Base-by-base conservation (phyloP, 2,113 vertebrate genomes). In the Anas platyrhynchos region DNA sequence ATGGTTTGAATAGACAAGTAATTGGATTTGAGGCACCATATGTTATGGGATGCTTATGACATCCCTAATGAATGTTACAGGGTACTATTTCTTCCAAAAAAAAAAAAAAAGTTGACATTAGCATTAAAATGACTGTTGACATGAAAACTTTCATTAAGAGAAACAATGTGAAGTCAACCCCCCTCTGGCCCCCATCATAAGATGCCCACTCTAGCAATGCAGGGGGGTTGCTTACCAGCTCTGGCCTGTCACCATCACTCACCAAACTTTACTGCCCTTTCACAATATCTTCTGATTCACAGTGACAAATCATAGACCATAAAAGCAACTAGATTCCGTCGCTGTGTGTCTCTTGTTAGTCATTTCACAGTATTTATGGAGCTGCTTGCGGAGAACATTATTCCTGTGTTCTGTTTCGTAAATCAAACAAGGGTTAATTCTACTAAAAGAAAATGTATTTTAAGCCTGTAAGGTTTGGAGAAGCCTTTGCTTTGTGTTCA, bases 1-100 rank as follows among this genome's bases (percentile, higher is more conserved):
- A 95, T 65, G 66, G 65, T 81, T 96, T 90, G 88, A 94, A 95
- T 44, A 96, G 93, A 86, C 58, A 94, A 93, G 90, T 96, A 96
- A 96, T 94, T 96, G 86, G 52, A 86, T 94, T 91, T 88, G 81
- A 94, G 86, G 86, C 71, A 93, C 85, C 91, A 79, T 91, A 95
- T 96, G 79, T 55, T 92, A 52, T 91, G 88, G 86, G 76, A 94
- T 87, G 82, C 68, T 89, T 69, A 61, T 90, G 83, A 87, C 77
- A 91, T 96, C 83, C 83, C 77, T 86, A 90, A 83, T 90, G 88
- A 77, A 93, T 52, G 88, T 74, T 90, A 15, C 29, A 88, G 67
- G 77, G 46, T 68, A 46, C 50, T 73, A 6, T 50, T 80, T 50
- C 65, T 78, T 89, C 65, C 31, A 86, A 81, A 88, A 54, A 50